Base-by-base conservation (phyloP, 2,888 invertebrate species). In the Leucoptera coffeella region DNA sequence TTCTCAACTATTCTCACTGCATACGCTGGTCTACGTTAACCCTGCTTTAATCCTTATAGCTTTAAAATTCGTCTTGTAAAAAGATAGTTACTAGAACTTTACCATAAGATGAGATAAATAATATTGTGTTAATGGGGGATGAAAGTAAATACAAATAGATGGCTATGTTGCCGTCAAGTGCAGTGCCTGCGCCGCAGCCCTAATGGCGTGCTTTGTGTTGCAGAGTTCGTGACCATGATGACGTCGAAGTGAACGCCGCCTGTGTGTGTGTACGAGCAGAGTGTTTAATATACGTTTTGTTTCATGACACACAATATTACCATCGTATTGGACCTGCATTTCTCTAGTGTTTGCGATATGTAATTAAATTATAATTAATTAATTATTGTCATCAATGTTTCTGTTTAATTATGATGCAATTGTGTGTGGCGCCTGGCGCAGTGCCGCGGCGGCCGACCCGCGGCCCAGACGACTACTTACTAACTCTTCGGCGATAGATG, bases 171-270 rank as follows among this genome's bases (percentile, higher is more conserved):
- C n/a, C n/a, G n/a, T n/a, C n/a, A n/a, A n/a, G n/a, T n/a, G n/a
- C n/a, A n/a, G n/a, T n/a, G n/a, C n/a, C n/a, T n/a, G n/a, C n/a
- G n/a, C n/a, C n/a, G n/a, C n/a, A n/a, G n/a, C n/a, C n/a, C n/a
- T n/a, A n/a, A 7, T 17, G 6, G 17, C 9, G 9, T 30, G 31
- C 37, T 36, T 45, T 54, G 48, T 59, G 56, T 83, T 86, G 17
- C 83, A 91, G 91, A 92, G 82, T 92, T 92, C 81, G 91, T 92
- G 82, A 92, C 91, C 81, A 92, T 92, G 92, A 92, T 92, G 92
- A 92, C 92, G 81, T 92, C 92, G 82, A 92, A 92, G 87, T 92
- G 90, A 92, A 81, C 80, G 75, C 77, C 75, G 80, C 78, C 77
- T 77, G 60, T 67, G 67, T 62, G 67, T 65, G 71, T 69, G 69